These are phyloP conservation scores for Carollia perspicillata DNA, from an alignment of 2,113 vertebrate genomes.

Conservation along the genomic window DNA sequence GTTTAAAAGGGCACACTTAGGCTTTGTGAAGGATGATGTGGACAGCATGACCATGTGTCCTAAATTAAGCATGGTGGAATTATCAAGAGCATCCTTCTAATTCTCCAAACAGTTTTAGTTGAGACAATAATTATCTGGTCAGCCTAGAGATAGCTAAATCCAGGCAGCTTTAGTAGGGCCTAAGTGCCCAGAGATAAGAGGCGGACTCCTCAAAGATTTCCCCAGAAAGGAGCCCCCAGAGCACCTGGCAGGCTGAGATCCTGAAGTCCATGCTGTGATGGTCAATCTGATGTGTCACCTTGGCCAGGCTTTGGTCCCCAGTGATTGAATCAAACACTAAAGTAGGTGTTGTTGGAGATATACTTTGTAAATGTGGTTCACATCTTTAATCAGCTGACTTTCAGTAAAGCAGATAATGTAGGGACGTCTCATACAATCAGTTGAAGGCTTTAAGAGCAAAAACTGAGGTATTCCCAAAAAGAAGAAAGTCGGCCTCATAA, in stretches of 20 bases:
- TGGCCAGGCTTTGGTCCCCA: too few relatives aligned
- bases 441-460: background rate
- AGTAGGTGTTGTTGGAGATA: background rate
- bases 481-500: background rate
- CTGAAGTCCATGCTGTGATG: background rate
- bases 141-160: background rate
- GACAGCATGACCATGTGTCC: accelerated
- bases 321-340: background rate
- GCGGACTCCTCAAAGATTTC: background rate
- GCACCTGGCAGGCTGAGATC: accelerated
- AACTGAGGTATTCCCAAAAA: background rate
- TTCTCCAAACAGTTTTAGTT: background rate
- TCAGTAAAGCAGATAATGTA: background rate
- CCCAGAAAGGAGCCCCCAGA: background rate
- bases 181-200: too few relatives aligned
- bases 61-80: accelerated
- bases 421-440: background rate
- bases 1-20: accelerated
- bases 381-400: background rate
- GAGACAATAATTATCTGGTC: background rate
- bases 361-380: background rate
- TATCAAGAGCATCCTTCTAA: too few relatives aligned
- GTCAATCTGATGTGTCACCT: background rate
- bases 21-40: accelerated
- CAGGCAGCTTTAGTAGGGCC: background rate